Evolutionary conservation across 2,113 vertebrate genomes (phyloP), one percentile per base, ranked within the genome.

Genomic region (Pelecanus crispus): DNA sequence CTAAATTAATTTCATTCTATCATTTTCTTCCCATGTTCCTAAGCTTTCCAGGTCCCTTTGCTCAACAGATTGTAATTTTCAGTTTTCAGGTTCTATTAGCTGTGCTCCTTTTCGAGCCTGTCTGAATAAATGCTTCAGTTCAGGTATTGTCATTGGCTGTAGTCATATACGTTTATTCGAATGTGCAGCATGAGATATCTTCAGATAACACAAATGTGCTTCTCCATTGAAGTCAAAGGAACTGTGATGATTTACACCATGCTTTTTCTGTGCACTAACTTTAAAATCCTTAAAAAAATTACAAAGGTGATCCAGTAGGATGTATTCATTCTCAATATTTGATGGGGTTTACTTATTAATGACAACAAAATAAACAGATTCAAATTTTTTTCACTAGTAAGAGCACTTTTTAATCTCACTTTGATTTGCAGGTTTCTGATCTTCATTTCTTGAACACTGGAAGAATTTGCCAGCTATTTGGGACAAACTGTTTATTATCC

Each of bases 341-440:
- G 1, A 1, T 66, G 26, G 25, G 10, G 14, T 53, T 88, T 93
- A 38, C 7, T 66, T 67, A 50, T 36, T 63, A 56, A 15, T 63
- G 65, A 42, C 13, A 72, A 71, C 3, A 70, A 92, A 89, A 65
- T n/a, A 67, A 92, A 63, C 4, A 74, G 31, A 52, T 86, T 71
- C 5, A 49, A 56, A 83, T 34, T 28, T 8, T 70, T 58, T 73
- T 85, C 21, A 38, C 18, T 58, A 73, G 3, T 70, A 74, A 84
- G 11, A 88, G 2, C 4, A 40, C 20, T 83, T 67, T 40, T 78
- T 10, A 71, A 80, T 86, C 95, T 83, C 26, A 52, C 19, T 92
- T 92, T 94, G 59, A 86, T 93, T 93, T 93, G 7, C 58, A 87
- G 74, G 53, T 77, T 93, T 94, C 68, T 81, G 14, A 47, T 71